Percentiles rank a stretch among this genome's conserved stretches.
Evolutionary conservation across 2,113 vertebrate species (phyloP).

Genomic region (human): GRCh38 chr13:93217501-93218000

Average conservation of each 20-base stretch:
- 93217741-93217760: constrained; percentile 57
- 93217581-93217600: constrained; percentile 49
- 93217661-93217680: constrained; percentile 16
- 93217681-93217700: constrained; percentile 67
- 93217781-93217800: constrained; percentile 67
- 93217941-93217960: constrained; percentile 9
- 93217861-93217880: constrained; percentile 69
- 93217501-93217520: constrained; percentile 59
- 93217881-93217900: constrained; percentile 61
- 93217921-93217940: constrained; percentile 68
- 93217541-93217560: constrained; percentile 27
- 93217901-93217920: constrained; percentile 77
- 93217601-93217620: constrained; percentile 32
- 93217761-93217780: constrained; percentile 57
- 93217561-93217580: constrained; percentile 55
- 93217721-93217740: constrained; percentile 43
- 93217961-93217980: constrained; percentile 58
- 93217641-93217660: constrained; percentile 15
- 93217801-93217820: constrained; percentile 77
- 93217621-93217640: constrained; percentile 10
- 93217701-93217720: constrained; percentile 38
- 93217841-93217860: constrained; percentile 74
- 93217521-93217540: constrained; percentile 47
- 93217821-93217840: constrained; percentile 61
- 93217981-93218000: constrained; percentile 37